phyloP scores from a whole-genome alignment of 2,797 vertebrate species.

The Pelochelys cantorii region DNA sequence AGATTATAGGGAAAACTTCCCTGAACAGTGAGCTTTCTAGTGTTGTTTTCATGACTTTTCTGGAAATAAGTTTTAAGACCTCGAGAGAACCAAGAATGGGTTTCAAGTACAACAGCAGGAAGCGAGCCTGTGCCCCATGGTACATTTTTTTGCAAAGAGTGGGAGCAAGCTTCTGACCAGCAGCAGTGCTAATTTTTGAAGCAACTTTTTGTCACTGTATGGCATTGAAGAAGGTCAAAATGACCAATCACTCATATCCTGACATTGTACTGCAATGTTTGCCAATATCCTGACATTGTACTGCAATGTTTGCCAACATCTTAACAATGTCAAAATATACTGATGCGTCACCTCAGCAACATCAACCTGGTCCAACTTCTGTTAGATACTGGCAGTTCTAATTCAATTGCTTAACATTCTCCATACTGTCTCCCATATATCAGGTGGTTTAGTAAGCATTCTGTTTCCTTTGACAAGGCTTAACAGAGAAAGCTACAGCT shows the following conservation, averaged over 20 bases:
- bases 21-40: background rate
- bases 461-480: background rate
- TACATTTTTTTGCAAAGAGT: background rate
- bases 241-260: background rate
- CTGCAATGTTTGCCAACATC: fast-evolving
- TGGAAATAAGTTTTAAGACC: conserved; percentile 16
- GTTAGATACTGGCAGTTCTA: background rate
- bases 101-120: background rate
- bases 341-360: background rate
- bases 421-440: background rate
- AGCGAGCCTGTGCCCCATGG: background rate
- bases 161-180: background rate
- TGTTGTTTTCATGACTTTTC: background rate
- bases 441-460: background rate
- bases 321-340: fast-evolving
- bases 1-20: background rate
- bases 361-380: background rate
- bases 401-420: background rate
- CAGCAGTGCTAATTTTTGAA: background rate
- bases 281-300: fast-evolving
- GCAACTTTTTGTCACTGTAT: background rate
- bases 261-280: background rate
- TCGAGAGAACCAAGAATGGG: background rate
- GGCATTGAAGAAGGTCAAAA: background rate
- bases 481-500: background rate